Evolutionary conservation across 2,888 invertebrate genomes (phyloP).

Genomic region (Agapetus fuscipes): DNA sequence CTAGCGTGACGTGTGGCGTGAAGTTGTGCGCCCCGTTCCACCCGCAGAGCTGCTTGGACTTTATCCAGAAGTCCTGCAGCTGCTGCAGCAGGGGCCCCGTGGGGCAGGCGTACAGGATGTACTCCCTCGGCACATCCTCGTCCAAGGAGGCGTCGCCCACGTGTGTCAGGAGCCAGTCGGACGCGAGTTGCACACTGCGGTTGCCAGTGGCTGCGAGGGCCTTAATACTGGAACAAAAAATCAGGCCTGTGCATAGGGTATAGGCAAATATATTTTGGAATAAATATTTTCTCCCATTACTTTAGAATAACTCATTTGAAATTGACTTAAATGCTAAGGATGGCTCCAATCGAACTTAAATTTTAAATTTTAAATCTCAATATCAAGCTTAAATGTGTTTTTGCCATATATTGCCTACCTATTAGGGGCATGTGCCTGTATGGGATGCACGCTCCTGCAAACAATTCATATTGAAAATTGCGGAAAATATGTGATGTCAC

Average conservation of each 20-base stretch:
- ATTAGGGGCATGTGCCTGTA: too few species aligned
- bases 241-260: too few species aligned
- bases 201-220: slow-evolving; percentile 86
- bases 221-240: slow-evolving; percentile 57
- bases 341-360: too few species aligned
- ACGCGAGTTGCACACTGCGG: slow-evolving; percentile 77
- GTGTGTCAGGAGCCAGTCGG: slow-evolving; percentile 85
- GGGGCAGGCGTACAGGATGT: slow-evolving; percentile 81
- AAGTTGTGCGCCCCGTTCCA: slow-evolving; percentile 90
- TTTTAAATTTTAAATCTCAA: too few species aligned
- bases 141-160: slow-evolving; percentile 78
- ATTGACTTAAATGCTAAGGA: too few species aligned
- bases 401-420: too few species aligned
- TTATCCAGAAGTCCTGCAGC: slow-evolving; percentile 67
- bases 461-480: not conserved
- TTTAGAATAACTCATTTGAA: not conserved
- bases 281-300: too few species aligned
- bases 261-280: too few species aligned
- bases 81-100: slow-evolving; percentile 64
- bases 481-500: too few species aligned
- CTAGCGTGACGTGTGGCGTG: slow-evolving; percentile 82
- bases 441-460: too few species aligned
- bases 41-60: slow-evolving; percentile 61
- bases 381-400: too few species aligned
- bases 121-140: slow-evolving; percentile 68